A percentile compares a stretch with the other conserved stretches of the same genome.
phyloP scores from a whole-genome alignment of 2,888 invertebrate genomes.

The Oligia latruncula region DNA sequence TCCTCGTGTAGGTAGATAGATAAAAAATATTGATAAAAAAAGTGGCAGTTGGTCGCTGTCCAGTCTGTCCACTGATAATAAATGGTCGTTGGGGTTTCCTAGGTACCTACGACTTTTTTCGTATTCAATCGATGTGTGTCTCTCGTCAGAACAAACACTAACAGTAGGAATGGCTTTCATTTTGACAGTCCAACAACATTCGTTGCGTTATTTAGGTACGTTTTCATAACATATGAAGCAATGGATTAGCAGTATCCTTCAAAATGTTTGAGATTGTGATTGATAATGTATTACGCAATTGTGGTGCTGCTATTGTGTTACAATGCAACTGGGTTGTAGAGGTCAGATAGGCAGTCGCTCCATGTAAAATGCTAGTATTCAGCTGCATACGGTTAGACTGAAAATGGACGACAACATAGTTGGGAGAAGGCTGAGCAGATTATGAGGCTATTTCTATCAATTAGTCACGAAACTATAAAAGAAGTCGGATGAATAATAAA shows the following conservation, averaged over 20 bases:
- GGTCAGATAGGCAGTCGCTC: background rate
- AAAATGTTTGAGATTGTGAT: no score
- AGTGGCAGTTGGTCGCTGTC: constrained; percentile 4
- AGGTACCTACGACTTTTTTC: background rate
- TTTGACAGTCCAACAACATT: no score
- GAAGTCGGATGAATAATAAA: background rate
- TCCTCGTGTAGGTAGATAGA: constrained; percentile 29
- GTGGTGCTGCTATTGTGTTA: background rate
- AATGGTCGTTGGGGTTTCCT: constrained; percentile 5
- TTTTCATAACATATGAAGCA: no score
- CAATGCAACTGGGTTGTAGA: background rate
- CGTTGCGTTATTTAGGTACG: no score
- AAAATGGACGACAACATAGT: background rate
- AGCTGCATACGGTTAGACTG: background rate
- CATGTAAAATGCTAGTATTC: background rate
- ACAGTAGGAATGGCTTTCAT: no score
- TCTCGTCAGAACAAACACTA: background rate
- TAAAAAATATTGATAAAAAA: constrained; percentile 56
- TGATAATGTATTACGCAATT: no score
- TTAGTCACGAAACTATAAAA: background rate
- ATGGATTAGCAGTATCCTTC: no score
- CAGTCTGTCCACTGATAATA: constrained; percentile 10
- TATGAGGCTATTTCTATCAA: background rate
- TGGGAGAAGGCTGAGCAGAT: no score
- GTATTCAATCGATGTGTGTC: background rate